phyloP scores from a whole-genome alignment of 2,888 invertebrate genomes.

The Mesorhabditis spiculigera region DNA sequence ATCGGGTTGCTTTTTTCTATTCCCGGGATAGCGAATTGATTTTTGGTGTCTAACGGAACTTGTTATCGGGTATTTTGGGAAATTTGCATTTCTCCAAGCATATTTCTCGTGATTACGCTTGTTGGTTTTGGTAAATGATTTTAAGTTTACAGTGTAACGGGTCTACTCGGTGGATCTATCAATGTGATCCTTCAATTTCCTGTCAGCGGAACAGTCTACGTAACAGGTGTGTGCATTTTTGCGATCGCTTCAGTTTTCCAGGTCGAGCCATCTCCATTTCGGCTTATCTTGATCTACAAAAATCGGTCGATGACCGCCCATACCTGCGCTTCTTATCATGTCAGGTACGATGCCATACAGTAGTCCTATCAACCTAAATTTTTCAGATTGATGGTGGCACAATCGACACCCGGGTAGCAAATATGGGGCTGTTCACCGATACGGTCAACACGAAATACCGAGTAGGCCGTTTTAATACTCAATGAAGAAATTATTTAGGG shows the following conservation, averaged over 20 bases:
- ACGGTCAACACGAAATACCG: constrained; percentile 49
- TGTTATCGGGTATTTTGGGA: no score
- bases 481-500: constrained; percentile 23
- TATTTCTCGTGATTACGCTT: no score
- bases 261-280: constrained; percentile 39
- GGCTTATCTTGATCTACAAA: constrained; percentile 39
- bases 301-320: constrained; percentile 43
- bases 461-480: constrained; percentile 17
- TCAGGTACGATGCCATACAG: background rate
- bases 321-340: constrained; percentile 39
- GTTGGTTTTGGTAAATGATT: no score
- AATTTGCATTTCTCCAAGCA: no score
- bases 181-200: constrained; percentile 40
- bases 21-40: no score
- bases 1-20: no score
- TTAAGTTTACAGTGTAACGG: constrained; percentile 30
- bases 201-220: constrained; percentile 34
- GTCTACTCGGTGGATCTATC: constrained; percentile 40
- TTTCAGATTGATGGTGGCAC: constrained; percentile 30
- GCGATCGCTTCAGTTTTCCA: constrained; percentile 13
- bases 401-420: constrained; percentile 43
- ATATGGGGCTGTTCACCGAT: constrained; percentile 55
- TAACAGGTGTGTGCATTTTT: constrained; percentile 25
- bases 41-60: no score
- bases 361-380: background rate